Base-by-base conservation (phyloP, 2,888 invertebrate species). In the Aporophyla lueneburgensis region DNA sequence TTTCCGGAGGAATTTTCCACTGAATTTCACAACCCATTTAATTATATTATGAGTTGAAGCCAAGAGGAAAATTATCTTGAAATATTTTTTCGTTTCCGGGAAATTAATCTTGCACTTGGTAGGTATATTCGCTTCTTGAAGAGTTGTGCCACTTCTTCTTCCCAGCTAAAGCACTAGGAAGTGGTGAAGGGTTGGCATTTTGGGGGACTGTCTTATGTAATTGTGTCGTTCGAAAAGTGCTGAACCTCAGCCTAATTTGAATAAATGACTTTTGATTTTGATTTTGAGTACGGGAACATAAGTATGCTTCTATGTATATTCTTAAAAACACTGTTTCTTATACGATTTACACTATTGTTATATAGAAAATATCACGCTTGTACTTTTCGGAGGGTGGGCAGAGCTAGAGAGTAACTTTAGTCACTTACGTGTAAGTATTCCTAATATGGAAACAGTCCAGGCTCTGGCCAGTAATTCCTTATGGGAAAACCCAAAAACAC, bases 21-120 rank as follows among this genome's bases (percentile, higher is more conserved):
- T 27, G 49, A 76, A 53, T 76, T 65, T 58, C n/a, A 21, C 7
- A 76, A 66, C 16, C 27, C 27, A 43, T 65, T 63, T 10, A 5
- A n/a, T 43, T 9, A n/a, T 76, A 53, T 59, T 63, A n/a, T 9
- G n/a, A 74, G 9, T 24, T 33, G 2, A 27, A 27, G 2, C 27
- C 16, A 6, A 27, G 6, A 16, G 16, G 21, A 10, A 61, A 62
- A 62, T 5, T 12, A 1, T 21, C 7, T 5, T 16, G 4, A 6
- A 27, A 6, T 59, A 12, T 24, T 27, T n/a, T 66, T 43, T n/a
- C 19, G 7, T 68, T 58, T 56, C 21, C 65, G 2, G 12, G 10
- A 16, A 65, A 49, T 3, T 6, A 0, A 14, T 0, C 46, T 49
- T 49, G 49, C 27, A 49, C 4, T 3, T n/a, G 12, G 12, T 61